A percentile compares a stretch with the other conserved stretches of the same genome.
Conservation (phyloP, 1,140 invertebrate genomes). For the Lutraria rhynchaena region DNA sequence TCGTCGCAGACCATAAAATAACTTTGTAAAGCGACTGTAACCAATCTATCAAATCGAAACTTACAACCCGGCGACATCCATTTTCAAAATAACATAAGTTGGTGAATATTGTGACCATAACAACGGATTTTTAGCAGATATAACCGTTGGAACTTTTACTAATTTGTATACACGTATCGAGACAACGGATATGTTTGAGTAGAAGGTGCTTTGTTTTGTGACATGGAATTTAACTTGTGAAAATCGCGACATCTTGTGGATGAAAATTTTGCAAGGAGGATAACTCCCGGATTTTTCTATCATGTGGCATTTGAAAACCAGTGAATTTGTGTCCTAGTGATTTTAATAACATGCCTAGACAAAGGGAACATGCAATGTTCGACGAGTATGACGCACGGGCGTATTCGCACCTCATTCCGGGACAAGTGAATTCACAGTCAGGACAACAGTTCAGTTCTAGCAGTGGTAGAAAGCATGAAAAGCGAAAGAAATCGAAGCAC, state of each 20-base stretch:
- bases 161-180: neutral
- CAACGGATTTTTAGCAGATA: slow-evolving; percentile 19
- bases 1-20: neutral
- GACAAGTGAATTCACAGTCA: slow-evolving; percentile 43
- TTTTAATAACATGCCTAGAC: slow-evolving; percentile 66
- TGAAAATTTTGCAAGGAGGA: slow-evolving; percentile 50
- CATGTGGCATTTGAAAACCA: slow-evolving; percentile 43
- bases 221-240: slow-evolving; percentile 11
- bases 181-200: neutral
- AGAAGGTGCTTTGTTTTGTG: neutral
- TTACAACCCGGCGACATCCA: slow-evolving; percentile 46
- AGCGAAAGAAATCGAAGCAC: slow-evolving; percentile 69
- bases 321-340: slow-evolving; percentile 12
- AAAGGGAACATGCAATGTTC: slow-evolving; percentile 55
- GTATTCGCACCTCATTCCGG: slow-evolving; percentile 73
- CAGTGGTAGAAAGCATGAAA: slow-evolving; percentile 60
- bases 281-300: slow-evolving; percentile 39
- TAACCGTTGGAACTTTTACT: neutral
- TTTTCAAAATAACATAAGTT: slow-evolving; percentile 8
- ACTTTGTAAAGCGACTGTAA: slow-evolving; percentile 9
- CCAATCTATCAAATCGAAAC: slow-evolving; percentile 29
- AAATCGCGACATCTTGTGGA: slow-evolving; percentile 49
- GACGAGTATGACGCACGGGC: slow-evolving; percentile 78
- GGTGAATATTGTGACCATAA: slow-evolving; percentile 44
- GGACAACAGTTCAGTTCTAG: slow-evolving; percentile 29